Evolutionary conservation across 2,113 vertebrate species (phyloP), one percentile per base, ranked within the genome.

Genomic region (Odobenus rosmarus): DNA sequence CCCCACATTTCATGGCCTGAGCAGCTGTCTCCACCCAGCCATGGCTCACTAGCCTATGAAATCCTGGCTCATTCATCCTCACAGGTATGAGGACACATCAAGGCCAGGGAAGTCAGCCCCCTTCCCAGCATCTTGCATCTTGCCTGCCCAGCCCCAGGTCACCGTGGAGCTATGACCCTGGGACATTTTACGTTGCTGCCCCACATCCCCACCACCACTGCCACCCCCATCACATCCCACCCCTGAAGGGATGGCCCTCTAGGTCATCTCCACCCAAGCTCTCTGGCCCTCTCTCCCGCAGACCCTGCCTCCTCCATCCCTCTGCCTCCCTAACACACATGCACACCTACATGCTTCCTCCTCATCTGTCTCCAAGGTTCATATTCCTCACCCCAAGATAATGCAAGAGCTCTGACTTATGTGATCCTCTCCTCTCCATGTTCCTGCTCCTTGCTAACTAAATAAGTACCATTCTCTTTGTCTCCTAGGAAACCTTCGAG

Each of bases 21-120:
- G 79, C 97, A 97, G 96, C 97, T 97, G 96, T 97, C 97, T 98
- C 95, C 86, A 97, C 71, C 90, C 96, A 97, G 95, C 94, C 93
- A 76, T 94, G 95, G 91, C 88, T 96, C 97, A 95, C 64, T 87
- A 46, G 94, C 90, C 62, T 96, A 39, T 85, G 94, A 98, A 97
- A 97, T 95, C 93, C 95, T 86, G 55, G 74, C 94, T 93, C 94
- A 94, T 94, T 77, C 93, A 97, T 96, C 90, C 95, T 97, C 62
- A 61, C 14, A 57, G 39, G 1, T 24, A 46, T 1, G 57, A 96
- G 85, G 88, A 90, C 84, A 85, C 13, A 5, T 49, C 90, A 89
- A 92, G 42, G 49, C 80, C 93, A 80, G 55, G 55, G 42, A 93
- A 87, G 39, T 64, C 94, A 85, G 84, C 57, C 90, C 76, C 28